Conservation (phyloP, 2,113 vertebrate species). For the Chloropsis cyanopogon region DNA sequence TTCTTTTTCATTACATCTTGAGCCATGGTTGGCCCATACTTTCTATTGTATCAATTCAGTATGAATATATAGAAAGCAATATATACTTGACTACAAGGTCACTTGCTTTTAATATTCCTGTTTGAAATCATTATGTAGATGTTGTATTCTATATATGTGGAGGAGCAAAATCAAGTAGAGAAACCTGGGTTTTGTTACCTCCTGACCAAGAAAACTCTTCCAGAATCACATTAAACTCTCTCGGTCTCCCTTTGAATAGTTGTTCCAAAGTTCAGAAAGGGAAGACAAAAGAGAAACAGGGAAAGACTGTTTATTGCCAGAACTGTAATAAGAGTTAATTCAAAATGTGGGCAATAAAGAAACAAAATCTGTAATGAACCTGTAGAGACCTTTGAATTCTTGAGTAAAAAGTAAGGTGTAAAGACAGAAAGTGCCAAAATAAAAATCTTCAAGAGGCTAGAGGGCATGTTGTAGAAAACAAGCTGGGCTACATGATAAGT, state of each 20-base stretch:
- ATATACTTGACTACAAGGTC: not conserved
- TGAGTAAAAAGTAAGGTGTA: not conserved
- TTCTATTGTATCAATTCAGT: not conserved
- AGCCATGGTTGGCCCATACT: not conserved
- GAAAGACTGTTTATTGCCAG: not conserved
- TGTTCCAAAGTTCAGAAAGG: not conserved
- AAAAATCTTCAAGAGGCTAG: not conserved
- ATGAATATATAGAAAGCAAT: not conserved
- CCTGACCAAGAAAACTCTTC: not conserved
- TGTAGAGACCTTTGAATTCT: not conserved
- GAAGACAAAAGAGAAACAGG: not conserved
- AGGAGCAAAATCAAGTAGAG: not conserved
- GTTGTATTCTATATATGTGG: not conserved
- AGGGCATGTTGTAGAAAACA: not conserved
- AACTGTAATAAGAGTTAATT: not conserved
- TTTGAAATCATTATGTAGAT: not conserved
- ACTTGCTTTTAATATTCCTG: not conserved
- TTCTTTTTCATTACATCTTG: not conserved
- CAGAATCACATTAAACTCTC: not conserved
- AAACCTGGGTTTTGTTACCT: not conserved
- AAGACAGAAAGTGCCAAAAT: not conserved
- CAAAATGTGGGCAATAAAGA: not conserved
- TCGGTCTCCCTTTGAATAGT: not conserved
- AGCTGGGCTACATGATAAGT: not conserved
- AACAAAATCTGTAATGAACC: not conserved